Percentiles rank a stretch among this genome's conserved stretches.
Evolutionary conservation across 2,797 vertebrate genomes (phyloP).

Genomic region (Percopsis omiscomaycus): DNA sequence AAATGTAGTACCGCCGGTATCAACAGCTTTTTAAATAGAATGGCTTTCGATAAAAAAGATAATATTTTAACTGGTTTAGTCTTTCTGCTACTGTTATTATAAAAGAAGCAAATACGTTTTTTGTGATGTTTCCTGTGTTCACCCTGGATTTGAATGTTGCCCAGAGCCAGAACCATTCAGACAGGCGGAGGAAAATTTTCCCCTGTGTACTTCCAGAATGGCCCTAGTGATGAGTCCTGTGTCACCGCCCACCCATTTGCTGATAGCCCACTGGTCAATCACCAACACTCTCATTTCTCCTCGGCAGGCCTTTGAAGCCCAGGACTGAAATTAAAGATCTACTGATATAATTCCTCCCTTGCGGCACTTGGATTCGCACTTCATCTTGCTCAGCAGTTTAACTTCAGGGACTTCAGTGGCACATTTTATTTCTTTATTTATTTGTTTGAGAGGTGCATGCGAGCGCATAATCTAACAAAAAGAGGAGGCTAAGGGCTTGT

Average conservation of each 20-base stretch:
- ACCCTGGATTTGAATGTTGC: slow-evolving; percentile 46
- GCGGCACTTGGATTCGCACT: slow-evolving; percentile 46
- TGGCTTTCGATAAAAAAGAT: no score
- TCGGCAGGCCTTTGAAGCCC: slow-evolving; percentile 66
- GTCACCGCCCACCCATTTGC: slow-evolving; percentile 71
- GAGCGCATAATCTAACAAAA: neutral
- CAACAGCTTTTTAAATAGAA: no score
- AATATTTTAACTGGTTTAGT: neutral
- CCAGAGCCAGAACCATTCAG: slow-evolving; percentile 56
- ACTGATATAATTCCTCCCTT: slow-evolving; percentile 65
- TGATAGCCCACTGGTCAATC: slow-evolving; percentile 72
- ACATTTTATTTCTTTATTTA: neutral
- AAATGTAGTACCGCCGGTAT: no score
- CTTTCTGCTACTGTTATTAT: neutral
- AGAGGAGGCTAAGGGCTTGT: neutral
- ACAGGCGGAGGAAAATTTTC: slow-evolving; percentile 52
- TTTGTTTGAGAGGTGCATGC: neutral
- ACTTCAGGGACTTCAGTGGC: slow-evolving; percentile 32
- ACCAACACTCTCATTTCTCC: slow-evolving; percentile 67
- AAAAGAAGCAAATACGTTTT: neutral
- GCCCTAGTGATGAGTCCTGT: slow-evolving; percentile 61
- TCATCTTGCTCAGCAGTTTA: slow-evolving; percentile 59
- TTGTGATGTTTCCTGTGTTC: slow-evolving; percentile 31
- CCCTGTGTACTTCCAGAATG: slow-evolving; percentile 53
- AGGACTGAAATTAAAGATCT: slow-evolving; percentile 77